Evolutionary conservation across 2,797 vertebrate genomes (phyloP), one percentile per base, ranked within the genome.

Genomic region (Rhynchotus rufescens): DNA sequence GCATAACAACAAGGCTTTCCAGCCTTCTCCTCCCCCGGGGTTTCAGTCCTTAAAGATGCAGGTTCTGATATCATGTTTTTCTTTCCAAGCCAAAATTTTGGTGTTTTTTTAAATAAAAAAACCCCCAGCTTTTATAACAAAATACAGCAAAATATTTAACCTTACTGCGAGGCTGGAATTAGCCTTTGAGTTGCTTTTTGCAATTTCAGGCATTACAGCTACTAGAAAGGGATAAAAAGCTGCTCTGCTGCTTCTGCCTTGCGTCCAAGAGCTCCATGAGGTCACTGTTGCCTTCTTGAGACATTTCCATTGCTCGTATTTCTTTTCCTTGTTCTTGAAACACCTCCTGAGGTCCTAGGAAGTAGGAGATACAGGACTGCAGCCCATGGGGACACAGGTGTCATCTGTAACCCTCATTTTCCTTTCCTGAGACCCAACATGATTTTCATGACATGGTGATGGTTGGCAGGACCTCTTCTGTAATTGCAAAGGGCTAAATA

Each of bases 1-100:
- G 93, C 94, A 92, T 96, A 96, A 95, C 95, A 96, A 95, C 91
- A 96, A 95, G 94, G 95, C 95, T 96, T 96, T 94, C 94, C 94
- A 96, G 95, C 91, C 94, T 95, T 96, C 94, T 95, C 95, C 94
- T 96, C 94, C 94, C 92, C 95, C 93, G 49, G 94, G 95, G 94
- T 95, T 95, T 96, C 85, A 95, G 95, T 95, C 95, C 94, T 96
- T 96, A 95, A 95, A 95, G 95, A 94, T 95, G 94, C 86, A 94
- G 92, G 94, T 94, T 95, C 94, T 94, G 95, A 96, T 96, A 95
- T 75, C 89, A 72, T 95, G 86, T 95, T 96, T 96, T 95, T 91
- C 93, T 95, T 94, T 96, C 85, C 78, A 93, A 93, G 94, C 85
- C 92, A 95, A 95, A 95, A 92, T 94, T 89, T 45, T 44, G 12